These are phyloP conservation scores for Xylophagus ater DNA, from an alignment of 2,888 invertebrate genomes.

Conservation along the genomic window DNA sequence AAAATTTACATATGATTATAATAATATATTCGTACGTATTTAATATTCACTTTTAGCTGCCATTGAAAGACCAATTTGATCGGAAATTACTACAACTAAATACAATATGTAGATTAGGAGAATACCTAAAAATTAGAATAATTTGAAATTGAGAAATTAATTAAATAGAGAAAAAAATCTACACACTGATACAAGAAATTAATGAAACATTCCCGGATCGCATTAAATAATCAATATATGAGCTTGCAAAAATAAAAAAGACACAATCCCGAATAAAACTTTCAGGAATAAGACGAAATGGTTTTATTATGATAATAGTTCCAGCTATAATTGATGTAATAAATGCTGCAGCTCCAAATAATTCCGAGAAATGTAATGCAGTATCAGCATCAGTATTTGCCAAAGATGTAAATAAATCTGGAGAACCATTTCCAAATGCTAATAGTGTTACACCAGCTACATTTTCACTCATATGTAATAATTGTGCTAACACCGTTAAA, in stretches of 20 bases:
- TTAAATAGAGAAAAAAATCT: too few species aligned
- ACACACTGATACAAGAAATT: too few species aligned
- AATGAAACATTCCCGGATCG: neutral
- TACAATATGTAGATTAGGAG: too few species aligned
- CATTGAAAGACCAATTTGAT: too few species aligned
- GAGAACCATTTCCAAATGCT: constrained; percentile 59
- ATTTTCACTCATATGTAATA: constrained; percentile 42
- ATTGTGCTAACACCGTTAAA: constrained; percentile 39
- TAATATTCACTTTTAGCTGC: too few species aligned
- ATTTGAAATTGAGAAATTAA: too few species aligned
- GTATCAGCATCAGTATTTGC: constrained; percentile 36
- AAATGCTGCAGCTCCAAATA: constrained; percentile 49
- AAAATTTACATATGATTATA: too few species aligned
- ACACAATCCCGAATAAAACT: too few species aligned
- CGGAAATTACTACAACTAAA: too few species aligned
- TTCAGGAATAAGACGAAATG: too few species aligned
- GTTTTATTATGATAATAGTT: constrained; percentile 41
- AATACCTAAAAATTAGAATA: too few species aligned
- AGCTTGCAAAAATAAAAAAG: neutral
- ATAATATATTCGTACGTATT: too few species aligned
- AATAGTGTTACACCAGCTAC: constrained; percentile 55
- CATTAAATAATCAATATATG: neutral
- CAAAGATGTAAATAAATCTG: constrained; percentile 54
- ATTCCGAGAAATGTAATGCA: constrained; percentile 37
- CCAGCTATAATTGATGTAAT: constrained; percentile 49